These are phyloP conservation scores for Hemicordylus capensis DNA, from an alignment of 2,113 vertebrate species.

Conservation along the genomic window DNA sequence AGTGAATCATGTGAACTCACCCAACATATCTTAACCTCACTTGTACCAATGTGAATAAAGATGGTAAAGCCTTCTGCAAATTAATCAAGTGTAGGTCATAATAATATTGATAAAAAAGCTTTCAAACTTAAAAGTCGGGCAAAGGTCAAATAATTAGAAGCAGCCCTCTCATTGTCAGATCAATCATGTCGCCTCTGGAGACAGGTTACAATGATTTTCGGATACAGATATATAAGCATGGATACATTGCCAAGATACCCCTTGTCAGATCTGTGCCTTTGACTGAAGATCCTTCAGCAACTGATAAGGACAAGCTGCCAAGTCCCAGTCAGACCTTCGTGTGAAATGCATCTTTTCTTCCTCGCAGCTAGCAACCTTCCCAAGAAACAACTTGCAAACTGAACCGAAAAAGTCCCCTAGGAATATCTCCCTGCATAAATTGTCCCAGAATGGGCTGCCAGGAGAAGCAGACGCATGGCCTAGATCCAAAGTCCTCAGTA, in stretches of 20 bases:
- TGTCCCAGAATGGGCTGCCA: conserved; percentile 32
- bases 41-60: neutral
- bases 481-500: neutral
- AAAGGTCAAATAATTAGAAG: neutral
- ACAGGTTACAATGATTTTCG: neutral
- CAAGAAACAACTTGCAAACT: neutral
- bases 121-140: no score
- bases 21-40: neutral
- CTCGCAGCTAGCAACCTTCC: conserved; percentile 36
- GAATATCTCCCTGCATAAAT: conserved; percentile 21
- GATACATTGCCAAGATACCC: neutral
- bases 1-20: no score
- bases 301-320: neutral
- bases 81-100: neutral
- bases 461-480: conserved; percentile 41
- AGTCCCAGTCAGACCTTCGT: neutral
- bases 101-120: no score
- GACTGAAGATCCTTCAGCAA: neutral
- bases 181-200: neutral
- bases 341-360: neutral
- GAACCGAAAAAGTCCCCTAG: neutral
- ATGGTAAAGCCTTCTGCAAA: neutral
- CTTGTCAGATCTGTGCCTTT: neutral
- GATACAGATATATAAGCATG: neutral
- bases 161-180: neutral